A percentile compares a stretch with the other conserved stretches of the same genome.
Conservation (phyloP, 2,113 vertebrate genomes). For the Campylomormyrus numenius region DNA sequence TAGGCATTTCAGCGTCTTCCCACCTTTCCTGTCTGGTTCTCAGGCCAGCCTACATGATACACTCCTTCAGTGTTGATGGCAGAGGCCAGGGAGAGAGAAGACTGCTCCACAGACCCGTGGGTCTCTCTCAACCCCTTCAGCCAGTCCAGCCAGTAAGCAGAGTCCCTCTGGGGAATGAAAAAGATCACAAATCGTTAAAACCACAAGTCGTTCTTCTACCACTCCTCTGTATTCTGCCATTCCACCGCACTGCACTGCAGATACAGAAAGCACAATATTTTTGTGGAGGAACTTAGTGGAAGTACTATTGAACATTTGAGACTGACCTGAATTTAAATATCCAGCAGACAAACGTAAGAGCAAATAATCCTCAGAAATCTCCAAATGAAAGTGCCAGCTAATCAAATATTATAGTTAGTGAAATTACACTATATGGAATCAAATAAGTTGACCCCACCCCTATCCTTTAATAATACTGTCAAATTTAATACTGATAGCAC, state of each 20-base stretch:
- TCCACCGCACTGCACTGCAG: not conserved
- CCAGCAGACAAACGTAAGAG: not conserved
- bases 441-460: not conserved
- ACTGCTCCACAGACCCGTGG: conserved; percentile 64
- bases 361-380: not conserved
- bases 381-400: not conserved
- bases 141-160: conserved; percentile 50
- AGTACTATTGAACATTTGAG: not conserved
- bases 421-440: not conserved
- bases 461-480: not conserved
- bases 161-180: conserved; percentile 50
- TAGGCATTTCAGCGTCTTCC: not conserved
- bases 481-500: not conserved
- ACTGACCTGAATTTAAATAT: not conserved
- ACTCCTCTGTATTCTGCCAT: not conserved
- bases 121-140: conserved; percentile 59
- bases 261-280: not conserved
- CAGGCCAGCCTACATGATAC: conserved; percentile 52
- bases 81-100: conserved; percentile 58
- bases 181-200: not conserved
- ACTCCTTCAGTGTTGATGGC: conserved; percentile 57
- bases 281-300: not conserved
- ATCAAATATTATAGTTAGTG: not conserved
- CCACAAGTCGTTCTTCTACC: not conserved
- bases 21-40: conserved; percentile 42